These are phyloP conservation scores for Leucophenga varia DNA, from an alignment of 1,140 invertebrate genomes.

Conservation along the genomic window DNA sequence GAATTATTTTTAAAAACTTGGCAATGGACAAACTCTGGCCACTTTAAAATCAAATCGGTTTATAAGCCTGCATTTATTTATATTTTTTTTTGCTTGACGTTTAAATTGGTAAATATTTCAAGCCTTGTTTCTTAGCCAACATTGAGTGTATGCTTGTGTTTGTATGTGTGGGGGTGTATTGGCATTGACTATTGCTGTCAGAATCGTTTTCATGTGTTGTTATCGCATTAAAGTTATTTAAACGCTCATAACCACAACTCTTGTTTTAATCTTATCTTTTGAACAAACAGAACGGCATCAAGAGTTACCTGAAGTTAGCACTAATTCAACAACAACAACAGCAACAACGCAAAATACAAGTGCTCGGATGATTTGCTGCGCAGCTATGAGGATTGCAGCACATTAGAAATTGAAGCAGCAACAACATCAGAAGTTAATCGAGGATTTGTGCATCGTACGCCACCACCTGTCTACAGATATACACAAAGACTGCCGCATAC, in stretches of 20 bases:
- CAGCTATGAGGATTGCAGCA: conserved; percentile 12
- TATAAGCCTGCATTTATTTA: too few species aligned
- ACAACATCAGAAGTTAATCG: conserved; percentile 10
- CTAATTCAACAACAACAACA: too few species aligned
- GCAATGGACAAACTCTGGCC: too few species aligned
- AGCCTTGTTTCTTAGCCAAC: conserved; percentile 18
- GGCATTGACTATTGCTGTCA: not conserved
- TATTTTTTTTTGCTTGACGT: too few species aligned
- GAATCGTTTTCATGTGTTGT: conserved; percentile 27
- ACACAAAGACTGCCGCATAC: conserved; percentile 5
- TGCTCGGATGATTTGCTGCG: too few species aligned
- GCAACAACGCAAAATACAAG: conserved; percentile 5
- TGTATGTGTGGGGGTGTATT: not conserved
- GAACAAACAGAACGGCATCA: too few species aligned
- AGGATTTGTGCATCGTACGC: conserved; percentile 18
- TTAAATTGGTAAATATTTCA: conserved; percentile 52
- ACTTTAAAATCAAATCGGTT: too few species aligned
- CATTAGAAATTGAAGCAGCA: conserved; percentile 24
- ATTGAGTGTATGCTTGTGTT: conserved; percentile 23
- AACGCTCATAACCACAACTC: not conserved
- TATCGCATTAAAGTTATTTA: conserved; percentile 26
- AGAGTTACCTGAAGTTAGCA: too few species aligned
- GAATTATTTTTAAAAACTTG: too few species aligned
- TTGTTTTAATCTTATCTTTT: too few species aligned
- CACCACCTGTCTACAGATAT: conserved; percentile 37